These are phyloP conservation scores for Siderastrea siderea DNA, from an alignment of 92 coral and sea anemone species.

Conservation along the genomic window DNA sequence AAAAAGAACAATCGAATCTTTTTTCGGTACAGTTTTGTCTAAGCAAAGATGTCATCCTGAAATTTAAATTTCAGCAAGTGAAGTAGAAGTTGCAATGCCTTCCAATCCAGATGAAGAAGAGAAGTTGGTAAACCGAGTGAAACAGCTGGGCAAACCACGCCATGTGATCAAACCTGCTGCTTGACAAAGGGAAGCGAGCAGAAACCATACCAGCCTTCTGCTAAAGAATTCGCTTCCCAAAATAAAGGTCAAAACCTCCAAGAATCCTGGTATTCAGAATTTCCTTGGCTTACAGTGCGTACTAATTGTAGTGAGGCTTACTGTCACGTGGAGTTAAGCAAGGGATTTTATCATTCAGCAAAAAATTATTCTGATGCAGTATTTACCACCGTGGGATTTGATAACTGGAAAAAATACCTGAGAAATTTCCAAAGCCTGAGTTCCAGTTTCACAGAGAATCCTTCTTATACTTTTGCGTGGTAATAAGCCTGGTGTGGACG, in stretches of 20 bases:
- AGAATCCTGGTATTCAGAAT: conserved; percentile 36
- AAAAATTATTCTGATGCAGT: conserved; percentile 17
- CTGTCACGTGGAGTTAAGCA: conserved; percentile 18
- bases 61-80: conserved; percentile 15
- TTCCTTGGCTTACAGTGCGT: conserved; percentile 21
- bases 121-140: conserved; percentile 10
- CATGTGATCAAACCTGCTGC: conserved; percentile 31
- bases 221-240: conserved; percentile 12
- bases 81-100: conserved; percentile 21
- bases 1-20: too few relatives aligned
- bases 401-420: conserved; percentile 70
- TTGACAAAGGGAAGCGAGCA: conserved; percentile 19
- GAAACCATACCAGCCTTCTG: conserved; percentile 31
- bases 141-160: conserved; percentile 15
- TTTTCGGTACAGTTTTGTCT: too few relatives aligned
- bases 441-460: conserved; percentile 64
- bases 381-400: conserved; percentile 52
- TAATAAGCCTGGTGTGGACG: conserved; percentile 49
- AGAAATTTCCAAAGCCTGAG: conserved; percentile 67
- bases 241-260: conserved; percentile 21
- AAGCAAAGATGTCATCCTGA: conserved; percentile 16
- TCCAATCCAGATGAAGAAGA: conserved; percentile 8
- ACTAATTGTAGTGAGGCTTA: conserved; percentile 12
- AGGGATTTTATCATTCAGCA: conserved; percentile 35
- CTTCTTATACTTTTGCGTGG: conserved; percentile 40